Conservation (phyloP, 2,888 invertebrate genomes). For the Drosophila recens region DNA sequence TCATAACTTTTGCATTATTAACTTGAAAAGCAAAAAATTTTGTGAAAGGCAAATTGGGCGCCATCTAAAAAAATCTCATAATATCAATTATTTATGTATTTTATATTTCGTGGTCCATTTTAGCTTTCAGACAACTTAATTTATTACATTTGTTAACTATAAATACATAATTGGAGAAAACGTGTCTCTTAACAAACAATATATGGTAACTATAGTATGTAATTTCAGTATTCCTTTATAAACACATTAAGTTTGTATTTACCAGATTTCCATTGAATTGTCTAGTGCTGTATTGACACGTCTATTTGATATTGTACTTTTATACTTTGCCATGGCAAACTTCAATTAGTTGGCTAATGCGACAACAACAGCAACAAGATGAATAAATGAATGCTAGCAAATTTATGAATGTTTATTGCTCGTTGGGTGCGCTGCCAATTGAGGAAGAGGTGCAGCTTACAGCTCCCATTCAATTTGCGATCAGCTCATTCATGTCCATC, state of each 20-base stretch:
- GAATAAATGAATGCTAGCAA: slow-evolving; percentile 46
- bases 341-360: slow-evolving; percentile 68
- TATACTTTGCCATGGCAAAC: slow-evolving; percentile 48
- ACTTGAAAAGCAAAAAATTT: not conserved
- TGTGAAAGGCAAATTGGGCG: not conserved
- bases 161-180: too few species aligned
- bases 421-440: slow-evolving; percentile 68
- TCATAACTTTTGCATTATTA: not conserved
- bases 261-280: slow-evolving; percentile 18
- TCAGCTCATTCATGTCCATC: slow-evolving; percentile 54
- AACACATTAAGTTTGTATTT: too few species aligned
- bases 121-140: too few species aligned
- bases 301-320: slow-evolving; percentile 32
- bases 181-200: too few species aligned
- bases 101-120: too few species aligned
- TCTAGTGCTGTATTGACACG: slow-evolving; percentile 28
- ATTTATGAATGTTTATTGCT: slow-evolving; percentile 62
- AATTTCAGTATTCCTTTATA: too few species aligned
- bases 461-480: slow-evolving; percentile 29
- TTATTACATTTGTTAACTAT: too few species aligned
- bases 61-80: not conserved
- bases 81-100: too few species aligned
- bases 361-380: slow-evolving; percentile 36
- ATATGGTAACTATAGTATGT: too few species aligned
- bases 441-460: slow-evolving; percentile 72